Evolutionary conservation across 1,140 invertebrate genomes (phyloP), one percentile per base, ranked within the genome.

Genomic region (Dinoponera quadriceps): DNA sequence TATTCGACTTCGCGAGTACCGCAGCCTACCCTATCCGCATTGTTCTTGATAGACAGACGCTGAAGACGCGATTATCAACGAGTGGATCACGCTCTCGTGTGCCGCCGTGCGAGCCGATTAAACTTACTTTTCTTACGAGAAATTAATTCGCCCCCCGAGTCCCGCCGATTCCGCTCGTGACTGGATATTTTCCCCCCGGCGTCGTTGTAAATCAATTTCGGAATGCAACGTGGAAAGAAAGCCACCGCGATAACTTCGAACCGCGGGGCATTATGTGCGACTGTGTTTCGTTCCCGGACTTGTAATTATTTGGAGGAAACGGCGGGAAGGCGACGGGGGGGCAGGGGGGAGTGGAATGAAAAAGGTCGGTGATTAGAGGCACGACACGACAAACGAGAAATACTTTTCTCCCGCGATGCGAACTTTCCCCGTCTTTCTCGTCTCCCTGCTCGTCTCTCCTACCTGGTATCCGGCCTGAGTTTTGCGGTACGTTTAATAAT

Each of bases 401-500:
- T 71, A 55, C 7, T 29, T 57, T 69, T 51, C 69, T 80, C 71
- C 9, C 69, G 16, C 51, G 18, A 48, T 22, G 38, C 38, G 18
- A 69, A 69, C 65, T 54, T 78, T 69, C 57, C 27, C 2, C 38
- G 2, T 57, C 22, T 69, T 44, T 69, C 49, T 71, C 20, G 5
- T 65, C n/a, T 63, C 44, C n/a, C 9, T 25, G 63, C 25, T 75
- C 44, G 27, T 14, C 22, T 55, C 44, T 18, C 9, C 63, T 1
- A 33, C 51, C 4, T 13, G 18, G 18, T 9, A 71, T 18, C 4
- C 22, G 22, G 63, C 18, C 38, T 44, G 22, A 80, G 25, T 48
- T 80, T 80, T 44, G 25, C 16, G 54, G 13, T 80, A 71, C 18
- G 75, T 78, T 69, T 44, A 55, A 69, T 80, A 69, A 80, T 59